Base-by-base conservation (phyloP, 2,113 vertebrate species). In the Numenius arquata region DNA sequence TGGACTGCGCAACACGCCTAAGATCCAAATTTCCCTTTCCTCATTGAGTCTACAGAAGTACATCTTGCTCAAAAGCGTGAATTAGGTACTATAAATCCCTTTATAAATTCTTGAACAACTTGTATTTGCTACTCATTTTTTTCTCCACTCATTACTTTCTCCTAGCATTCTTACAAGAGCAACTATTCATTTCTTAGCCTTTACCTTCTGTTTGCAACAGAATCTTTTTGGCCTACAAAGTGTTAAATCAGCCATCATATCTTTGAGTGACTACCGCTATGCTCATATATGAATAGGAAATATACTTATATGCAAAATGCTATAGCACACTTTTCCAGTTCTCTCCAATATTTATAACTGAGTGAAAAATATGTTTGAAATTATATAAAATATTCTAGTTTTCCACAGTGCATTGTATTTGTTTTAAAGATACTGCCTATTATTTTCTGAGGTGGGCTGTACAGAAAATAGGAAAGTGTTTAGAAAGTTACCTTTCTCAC, bases 361-460 rank as follows among this genome's bases (percentile, higher is more conserved):
- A 41, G 45, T 66, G 36, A 63, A 75, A 91, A 80, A 80, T 27
- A 72, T 6, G 34, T 55, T 86, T 77, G 27, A 74, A 92, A 81
- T 45, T 0, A 65, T 63, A 88, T 72, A 91, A 96, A 90, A 77
- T 45, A 85, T 79, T 48, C 78, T 26, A 65, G 41, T 38, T 93
- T 95, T 93, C 52, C 47, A 78, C 41, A 61, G 72, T 88, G 34
- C 29, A 59, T 20, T 70, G 70, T 41, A 62, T 91, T 88, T 88
- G 58, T 93, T 95, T 72, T 74, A 87, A 80, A 96, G 96, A 83
- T 95, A 95, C 20, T 48, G 77, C 82, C 65, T 56, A 9, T 66
- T 67, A 88, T 93, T 95, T 96, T 72, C 83, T 78, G 84, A 97
- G 88, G 95, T 56, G 63, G 77, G 94, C 81, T 92, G 68, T 38